A percentile compares a stretch with the other conserved stretches of the same genome.
phyloP scores from a whole-genome alignment of 2,888 invertebrate species.

The Microdon myrmicae region DNA sequence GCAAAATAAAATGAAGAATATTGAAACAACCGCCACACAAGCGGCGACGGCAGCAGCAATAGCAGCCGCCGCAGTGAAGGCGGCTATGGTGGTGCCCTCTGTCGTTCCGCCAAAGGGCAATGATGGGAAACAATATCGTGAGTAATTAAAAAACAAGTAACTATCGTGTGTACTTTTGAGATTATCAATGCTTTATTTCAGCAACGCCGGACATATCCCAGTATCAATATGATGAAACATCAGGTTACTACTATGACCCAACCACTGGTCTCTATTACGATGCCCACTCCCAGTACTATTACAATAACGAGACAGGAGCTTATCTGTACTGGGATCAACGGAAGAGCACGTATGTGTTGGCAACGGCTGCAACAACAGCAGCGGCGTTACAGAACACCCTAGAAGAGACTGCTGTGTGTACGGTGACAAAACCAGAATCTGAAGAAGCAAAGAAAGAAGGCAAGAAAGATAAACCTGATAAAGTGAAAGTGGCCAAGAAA shows the following conservation, averaged over 20 bases:
- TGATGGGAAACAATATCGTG: constrained; percentile 65
- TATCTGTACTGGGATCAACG: constrained; percentile 96
- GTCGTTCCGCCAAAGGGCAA: constrained; percentile 61
- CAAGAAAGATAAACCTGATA: constrained; percentile 83
- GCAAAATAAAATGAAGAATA: constrained; percentile 63
- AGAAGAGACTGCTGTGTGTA: constrained; percentile 49
- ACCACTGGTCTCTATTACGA: constrained; percentile 95
- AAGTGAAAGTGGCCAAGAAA: constrained; percentile 96
- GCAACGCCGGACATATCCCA: constrained; percentile 87
- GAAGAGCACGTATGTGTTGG: constrained; percentile 70
- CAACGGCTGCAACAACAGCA: constrained; percentile 62
- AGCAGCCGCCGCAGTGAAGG: constrained; percentile 60
- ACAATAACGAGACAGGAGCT: constrained; percentile 88
- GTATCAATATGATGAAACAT: constrained; percentile 93
- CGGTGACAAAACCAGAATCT: constrained; percentile 50
- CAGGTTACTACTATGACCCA: constrained; percentile 96
- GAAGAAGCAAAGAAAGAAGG: constrained; percentile 63
- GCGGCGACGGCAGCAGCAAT: constrained; percentile 61
- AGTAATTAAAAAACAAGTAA: constrained; percentile 41
- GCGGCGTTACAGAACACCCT: constrained; percentile 59
- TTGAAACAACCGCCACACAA: constrained; percentile 63
- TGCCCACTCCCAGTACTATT: constrained; percentile 95
- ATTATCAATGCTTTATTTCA: constrained; percentile 35
- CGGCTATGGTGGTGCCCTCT: constrained; percentile 61
- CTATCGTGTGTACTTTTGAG: not conserved